phyloP scores from a whole-genome alignment of 2,113 vertebrate genomes.

The Pantherophis guttatus region DNA sequence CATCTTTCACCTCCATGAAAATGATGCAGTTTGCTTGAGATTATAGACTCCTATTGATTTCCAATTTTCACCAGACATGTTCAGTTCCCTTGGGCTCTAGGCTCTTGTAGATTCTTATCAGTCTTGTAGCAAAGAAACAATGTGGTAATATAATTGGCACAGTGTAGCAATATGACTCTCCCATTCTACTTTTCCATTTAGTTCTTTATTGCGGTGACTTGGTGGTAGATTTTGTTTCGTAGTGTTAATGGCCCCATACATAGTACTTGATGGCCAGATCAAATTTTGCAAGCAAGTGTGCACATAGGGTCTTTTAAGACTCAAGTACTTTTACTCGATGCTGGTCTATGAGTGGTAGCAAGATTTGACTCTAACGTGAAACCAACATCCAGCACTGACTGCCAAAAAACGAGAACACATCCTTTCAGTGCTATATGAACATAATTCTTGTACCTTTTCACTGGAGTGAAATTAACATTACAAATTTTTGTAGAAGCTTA shows the following conservation, averaged over 20 bases:
- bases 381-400: constrained; percentile 13
- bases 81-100: constrained; percentile 65
- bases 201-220: constrained; percentile 77
- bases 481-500: constrained; percentile 39
- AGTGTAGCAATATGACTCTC: constrained; percentile 67
- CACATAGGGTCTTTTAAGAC: constrained; percentile 40
- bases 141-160: constrained; percentile 68
- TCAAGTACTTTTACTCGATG: constrained; percentile 36
- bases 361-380: constrained; percentile 29
- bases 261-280: constrained; percentile 53
- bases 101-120: constrained; percentile 70
- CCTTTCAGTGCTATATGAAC: not conserved
- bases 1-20: constrained; percentile 73
- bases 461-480: constrained; percentile 6
- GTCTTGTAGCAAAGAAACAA: constrained; percentile 73
- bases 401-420: not conserved
- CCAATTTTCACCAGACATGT: constrained; percentile 74
- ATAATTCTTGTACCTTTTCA: not conserved
- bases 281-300: constrained; percentile 53
- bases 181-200: constrained; percentile 80
- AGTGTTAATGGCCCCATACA: constrained; percentile 49
- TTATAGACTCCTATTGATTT: constrained; percentile 85
- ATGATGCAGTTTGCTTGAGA: constrained; percentile 69
- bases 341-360: not conserved
- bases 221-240: constrained; percentile 66